Evolutionary conservation across 2,113 vertebrate genomes (phyloP).

Genomic region (Daubentonia madagascariensis): DNA sequence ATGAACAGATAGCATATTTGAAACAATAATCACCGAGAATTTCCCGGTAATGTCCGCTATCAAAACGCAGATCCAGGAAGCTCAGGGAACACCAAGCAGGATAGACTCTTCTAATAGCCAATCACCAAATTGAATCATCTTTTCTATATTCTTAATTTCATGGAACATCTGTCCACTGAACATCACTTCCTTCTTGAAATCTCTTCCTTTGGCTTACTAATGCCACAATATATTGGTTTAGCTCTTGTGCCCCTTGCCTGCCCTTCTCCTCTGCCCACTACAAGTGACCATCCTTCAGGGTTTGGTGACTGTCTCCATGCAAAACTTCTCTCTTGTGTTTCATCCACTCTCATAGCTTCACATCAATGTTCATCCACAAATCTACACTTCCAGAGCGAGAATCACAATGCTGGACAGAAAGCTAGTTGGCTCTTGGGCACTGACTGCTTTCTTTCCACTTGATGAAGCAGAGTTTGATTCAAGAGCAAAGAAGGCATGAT

Average conservation of each 20-base stretch:
- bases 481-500: not conserved
- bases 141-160: not conserved
- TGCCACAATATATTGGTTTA: not conserved
- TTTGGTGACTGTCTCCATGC: not conserved
- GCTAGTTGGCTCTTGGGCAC: not conserved
- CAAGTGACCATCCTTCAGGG: not conserved
- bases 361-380: not conserved
- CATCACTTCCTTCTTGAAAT: not conserved
- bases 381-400: not conserved
- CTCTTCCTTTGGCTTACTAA: not conserved
- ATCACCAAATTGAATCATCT: not conserved
- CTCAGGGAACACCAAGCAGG: not conserved
- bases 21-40: not conserved
- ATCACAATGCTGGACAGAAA: not conserved
- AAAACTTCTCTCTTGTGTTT: not conserved
- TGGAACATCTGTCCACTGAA: not conserved
- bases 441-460: not conserved
- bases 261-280: not conserved
- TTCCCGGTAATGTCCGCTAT: not conserved
- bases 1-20: not conserved
- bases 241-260: not conserved
- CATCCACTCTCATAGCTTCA: not conserved
- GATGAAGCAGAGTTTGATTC: not conserved
- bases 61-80: not conserved
- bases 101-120: not conserved